Evolutionary conservation across 1,140 invertebrate species (phyloP).

Genomic region (Drosophila pachea): DNA sequence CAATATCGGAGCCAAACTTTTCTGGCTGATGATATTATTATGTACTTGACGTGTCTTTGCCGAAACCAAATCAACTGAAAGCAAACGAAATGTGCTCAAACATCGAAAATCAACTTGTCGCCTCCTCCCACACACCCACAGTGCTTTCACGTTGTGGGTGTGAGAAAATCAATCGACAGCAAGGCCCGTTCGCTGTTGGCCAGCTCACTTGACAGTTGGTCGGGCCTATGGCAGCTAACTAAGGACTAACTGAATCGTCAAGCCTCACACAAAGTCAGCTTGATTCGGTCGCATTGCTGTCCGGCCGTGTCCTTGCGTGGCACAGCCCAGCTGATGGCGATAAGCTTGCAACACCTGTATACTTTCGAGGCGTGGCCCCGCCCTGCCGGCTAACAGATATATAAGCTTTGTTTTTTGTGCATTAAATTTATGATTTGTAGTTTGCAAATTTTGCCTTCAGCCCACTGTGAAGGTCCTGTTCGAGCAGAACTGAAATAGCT

Average conservation of each 20-base stretch:
- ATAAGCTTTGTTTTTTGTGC: conserved; percentile 4
- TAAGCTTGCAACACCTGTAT: conserved; percentile 22
- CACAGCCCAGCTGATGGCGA: conserved; percentile 41
- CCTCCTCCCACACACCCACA: not conserved
- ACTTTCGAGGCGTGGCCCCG: conserved; percentile 17
- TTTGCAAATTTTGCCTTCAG: not conserved
- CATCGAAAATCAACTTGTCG: conserved; percentile 45
- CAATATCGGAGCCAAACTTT: conserved; percentile 37
- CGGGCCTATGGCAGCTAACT: conserved; percentile 27
- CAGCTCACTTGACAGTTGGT: conserved; percentile 13
- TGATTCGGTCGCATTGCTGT: conserved; percentile 29
- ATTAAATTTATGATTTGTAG: not conserved
- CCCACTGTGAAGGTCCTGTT: not conserved
- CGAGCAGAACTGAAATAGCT: not conserved
- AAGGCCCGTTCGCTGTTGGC: conserved; percentile 18
- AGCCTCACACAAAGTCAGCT: conserved; percentile 35
- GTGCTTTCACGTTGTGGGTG: conserved; percentile 17
- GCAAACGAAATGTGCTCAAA: conserved; percentile 32
- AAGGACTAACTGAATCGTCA: conserved; percentile 27
- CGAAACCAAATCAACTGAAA: conserved; percentile 30
- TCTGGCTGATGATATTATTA: conserved; percentile 44
- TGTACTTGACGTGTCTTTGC: conserved; percentile 28
- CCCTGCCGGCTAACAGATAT: conserved; percentile 13
- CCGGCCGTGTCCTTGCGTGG: conserved; percentile 40
- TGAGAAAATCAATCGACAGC: conserved; percentile 66